These are phyloP conservation scores for Seriola rivoliana DNA, from an alignment of 2,113 vertebrate genomes.

Conservation along the genomic window DNA sequence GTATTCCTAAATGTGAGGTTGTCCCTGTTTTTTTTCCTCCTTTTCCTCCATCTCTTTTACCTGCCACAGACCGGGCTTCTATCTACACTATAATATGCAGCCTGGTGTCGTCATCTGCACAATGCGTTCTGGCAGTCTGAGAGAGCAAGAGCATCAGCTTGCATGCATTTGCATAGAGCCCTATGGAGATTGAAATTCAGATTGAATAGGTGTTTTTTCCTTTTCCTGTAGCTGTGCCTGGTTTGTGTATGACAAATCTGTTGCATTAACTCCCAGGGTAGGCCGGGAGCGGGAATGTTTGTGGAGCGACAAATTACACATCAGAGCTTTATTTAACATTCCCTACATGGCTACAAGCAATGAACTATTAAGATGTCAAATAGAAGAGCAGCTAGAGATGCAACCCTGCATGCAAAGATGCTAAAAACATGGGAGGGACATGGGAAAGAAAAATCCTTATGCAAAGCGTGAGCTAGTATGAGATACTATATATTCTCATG, in stretches of 20 bases:
- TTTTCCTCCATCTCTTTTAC: slow-evolving; percentile 44
- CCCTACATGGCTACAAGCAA: slow-evolving; percentile 76
- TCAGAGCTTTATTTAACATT: slow-evolving; percentile 82
- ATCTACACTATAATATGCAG: slow-evolving; percentile 40
- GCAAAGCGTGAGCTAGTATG: neutral
- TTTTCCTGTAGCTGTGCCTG: slow-evolving; percentile 70
- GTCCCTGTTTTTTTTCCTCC: slow-evolving; percentile 34
- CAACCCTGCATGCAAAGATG: slow-evolving; percentile 69
- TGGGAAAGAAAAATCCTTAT: slow-evolving; percentile 19
- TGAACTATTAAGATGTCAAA: slow-evolving; percentile 81
- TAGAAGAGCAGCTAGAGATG: slow-evolving; percentile 64
- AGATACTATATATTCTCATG: slow-evolving; percentile 15
- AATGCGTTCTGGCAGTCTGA: slow-evolving; percentile 56
- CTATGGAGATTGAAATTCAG: slow-evolving; percentile 80
- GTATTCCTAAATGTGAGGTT: slow-evolving; percentile 56
- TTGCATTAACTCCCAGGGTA: slow-evolving; percentile 82
- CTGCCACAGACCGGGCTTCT: slow-evolving; percentile 44
- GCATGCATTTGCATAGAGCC: slow-evolving; percentile 74
- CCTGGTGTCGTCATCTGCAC: slow-evolving; percentile 46
- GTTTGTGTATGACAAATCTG: slow-evolving; percentile 83
- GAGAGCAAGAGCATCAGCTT: slow-evolving; percentile 60
- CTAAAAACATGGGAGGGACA: slow-evolving; percentile 43
- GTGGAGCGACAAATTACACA: slow-evolving; percentile 82
- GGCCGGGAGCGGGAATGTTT: slow-evolving; percentile 79
- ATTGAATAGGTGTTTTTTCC: slow-evolving; percentile 76